phyloP scores from a whole-genome alignment of 1,140 invertebrate genomes.

The Bombyx mori region DNA sequence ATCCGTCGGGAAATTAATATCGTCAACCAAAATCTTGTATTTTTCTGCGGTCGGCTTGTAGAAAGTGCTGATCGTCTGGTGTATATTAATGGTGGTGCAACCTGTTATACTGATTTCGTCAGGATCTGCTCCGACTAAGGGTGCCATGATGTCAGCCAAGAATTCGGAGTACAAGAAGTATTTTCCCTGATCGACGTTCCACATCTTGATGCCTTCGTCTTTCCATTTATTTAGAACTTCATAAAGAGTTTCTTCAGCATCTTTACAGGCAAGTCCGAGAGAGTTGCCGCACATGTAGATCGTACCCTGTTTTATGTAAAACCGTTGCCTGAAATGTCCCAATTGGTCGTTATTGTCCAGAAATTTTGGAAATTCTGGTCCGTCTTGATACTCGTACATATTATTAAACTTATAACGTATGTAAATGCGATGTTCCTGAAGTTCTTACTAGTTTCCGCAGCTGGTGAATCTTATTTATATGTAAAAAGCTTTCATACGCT shows the following conservation, averaged over 20 bases:
- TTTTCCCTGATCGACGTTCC: constrained; percentile 37
- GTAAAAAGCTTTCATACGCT: too few species aligned
- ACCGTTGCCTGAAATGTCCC: constrained; percentile 34
- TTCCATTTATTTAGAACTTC: constrained; percentile 42
- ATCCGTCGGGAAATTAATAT: constrained; percentile 56
- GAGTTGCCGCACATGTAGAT: constrained; percentile 60
- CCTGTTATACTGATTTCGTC: constrained; percentile 40
- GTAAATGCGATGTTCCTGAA: too few species aligned
- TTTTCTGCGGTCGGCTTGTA: constrained; percentile 42
- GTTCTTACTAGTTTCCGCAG: background rate
- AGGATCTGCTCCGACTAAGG: constrained; percentile 32
- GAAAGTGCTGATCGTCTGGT: constrained; percentile 48
- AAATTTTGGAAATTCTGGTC: constrained; percentile 27
- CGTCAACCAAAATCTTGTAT: constrained; percentile 51
- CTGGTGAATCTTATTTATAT: background rate
- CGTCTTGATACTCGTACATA: constrained; percentile 25
- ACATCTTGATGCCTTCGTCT: constrained; percentile 42
- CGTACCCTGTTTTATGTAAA: constrained; percentile 32
- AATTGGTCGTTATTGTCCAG: constrained; percentile 48
- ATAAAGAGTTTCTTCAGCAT: constrained; percentile 33
- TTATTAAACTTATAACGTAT: too few species aligned
- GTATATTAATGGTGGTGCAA: constrained; percentile 45
- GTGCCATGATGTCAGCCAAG: constrained; percentile 44
- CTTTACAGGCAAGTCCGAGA: constrained; percentile 42
- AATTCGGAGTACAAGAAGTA: constrained; percentile 38